These are phyloP conservation scores for Eilema caniola DNA, from an alignment of 2,888 invertebrate species.

Conservation along the genomic window DNA sequence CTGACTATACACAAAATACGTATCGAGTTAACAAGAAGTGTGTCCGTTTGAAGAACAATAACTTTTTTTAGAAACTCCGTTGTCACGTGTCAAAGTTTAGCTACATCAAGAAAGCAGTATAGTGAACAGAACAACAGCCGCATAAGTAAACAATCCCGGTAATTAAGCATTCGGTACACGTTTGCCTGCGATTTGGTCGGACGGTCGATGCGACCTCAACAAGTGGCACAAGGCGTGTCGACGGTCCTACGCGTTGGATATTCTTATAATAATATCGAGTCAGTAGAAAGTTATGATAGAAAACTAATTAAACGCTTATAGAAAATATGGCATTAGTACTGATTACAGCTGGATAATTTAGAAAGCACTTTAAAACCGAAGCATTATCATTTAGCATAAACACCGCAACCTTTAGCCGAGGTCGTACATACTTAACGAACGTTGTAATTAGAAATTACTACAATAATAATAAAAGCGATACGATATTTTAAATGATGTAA, in stretches of 20 bases:
- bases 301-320: conserved; percentile 40
- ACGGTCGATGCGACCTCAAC: conserved; percentile 53
- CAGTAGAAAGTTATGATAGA: conserved; percentile 36
- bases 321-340: conserved; percentile 32
- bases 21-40: neutral
- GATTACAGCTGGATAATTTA: conserved; percentile 29
- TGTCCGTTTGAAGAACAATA: conserved; percentile 33
- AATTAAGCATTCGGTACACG: conserved; percentile 58
- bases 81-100: conserved; percentile 46
- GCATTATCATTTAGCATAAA: conserved; percentile 69
- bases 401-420: conserved; percentile 63
- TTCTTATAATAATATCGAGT: conserved; percentile 43
- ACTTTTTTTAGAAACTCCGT: conserved; percentile 42
- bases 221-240: conserved; percentile 61
- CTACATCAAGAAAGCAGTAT: conserved; percentile 42
- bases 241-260: conserved; percentile 32
- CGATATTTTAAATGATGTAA: neutral
- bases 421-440: conserved; percentile 51
- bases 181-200: conserved; percentile 51
- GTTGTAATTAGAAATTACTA: conserved; percentile 23
- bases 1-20: neutral
- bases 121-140: conserved; percentile 46
- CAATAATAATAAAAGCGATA: conserved; percentile 14
- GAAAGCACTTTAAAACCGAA: conserved; percentile 61
- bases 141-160: conserved; percentile 51